phyloP scores from a whole-genome alignment of 1,140 invertebrate species.

The Pomacea maculata region DNA sequence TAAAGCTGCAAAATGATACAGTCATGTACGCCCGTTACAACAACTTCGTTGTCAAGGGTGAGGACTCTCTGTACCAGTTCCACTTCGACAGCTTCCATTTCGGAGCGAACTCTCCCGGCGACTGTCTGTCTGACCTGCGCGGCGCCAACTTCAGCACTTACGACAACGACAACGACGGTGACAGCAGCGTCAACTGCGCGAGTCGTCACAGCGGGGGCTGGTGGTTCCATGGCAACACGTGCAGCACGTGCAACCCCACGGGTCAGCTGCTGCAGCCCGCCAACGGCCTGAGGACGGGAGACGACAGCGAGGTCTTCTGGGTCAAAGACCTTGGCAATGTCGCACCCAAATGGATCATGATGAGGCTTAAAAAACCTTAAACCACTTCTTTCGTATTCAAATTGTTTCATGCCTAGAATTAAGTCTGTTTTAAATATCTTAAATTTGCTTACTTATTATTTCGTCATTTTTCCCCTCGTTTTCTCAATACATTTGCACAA shows the following conservation, averaged over 20 bases:
- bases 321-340: constrained; percentile 14
- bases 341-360: not conserved
- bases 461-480: too few relatives aligned
- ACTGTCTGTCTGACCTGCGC: not conserved
- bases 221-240: constrained; percentile 20
- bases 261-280: constrained; percentile 12
- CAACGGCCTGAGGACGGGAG: constrained; percentile 2
- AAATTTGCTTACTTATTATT: too few relatives aligned
- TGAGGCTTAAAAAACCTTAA: too few relatives aligned
- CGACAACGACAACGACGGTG: constrained; percentile 28
- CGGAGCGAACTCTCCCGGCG: not conserved
- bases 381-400: too few relatives aligned
- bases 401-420: too few relatives aligned
- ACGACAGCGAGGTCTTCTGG: constrained; percentile 20
- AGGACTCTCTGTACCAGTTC: too few relatives aligned
- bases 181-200: constrained; percentile 9
- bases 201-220: constrained; percentile 11
- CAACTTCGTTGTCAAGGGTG: too few relatives aligned
- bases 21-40: too few relatives aligned
- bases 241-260: constrained; percentile 26
- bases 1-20: too few relatives aligned
- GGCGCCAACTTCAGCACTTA: constrained; percentile 17
- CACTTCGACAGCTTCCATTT: too few relatives aligned
- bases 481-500: too few relatives aligned
- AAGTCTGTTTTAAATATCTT: too few relatives aligned